phyloP scores from a whole-genome alignment of 1,140 invertebrate species.

The Gonioctena quinquepunctata region DNA sequence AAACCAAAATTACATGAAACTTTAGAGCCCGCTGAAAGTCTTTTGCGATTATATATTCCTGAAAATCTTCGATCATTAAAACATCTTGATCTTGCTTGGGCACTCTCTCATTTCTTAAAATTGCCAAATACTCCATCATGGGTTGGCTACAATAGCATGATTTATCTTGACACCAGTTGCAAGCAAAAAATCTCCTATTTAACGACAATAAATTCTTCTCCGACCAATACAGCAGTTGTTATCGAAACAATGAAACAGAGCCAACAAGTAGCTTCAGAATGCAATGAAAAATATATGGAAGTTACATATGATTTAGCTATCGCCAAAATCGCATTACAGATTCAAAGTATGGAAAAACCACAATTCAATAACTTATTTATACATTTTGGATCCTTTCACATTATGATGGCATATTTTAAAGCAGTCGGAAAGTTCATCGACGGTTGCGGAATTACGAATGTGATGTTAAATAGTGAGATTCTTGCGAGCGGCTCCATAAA shows the following conservation, averaged over 20 bases:
- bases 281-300: conserved; percentile 11
- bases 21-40: conserved; percentile 22
- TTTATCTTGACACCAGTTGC: neutral
- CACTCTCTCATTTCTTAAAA: conserved; percentile 14
- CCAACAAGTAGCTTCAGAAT: conserved; percentile 22
- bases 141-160: conserved; percentile 37
- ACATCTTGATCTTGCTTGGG: conserved; percentile 15
- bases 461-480: conserved; percentile 9
- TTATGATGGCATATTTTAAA: conserved; percentile 53
- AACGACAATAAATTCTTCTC: conserved; percentile 32
- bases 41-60: conserved; percentile 1
- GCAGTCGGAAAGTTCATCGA: conserved; percentile 51
- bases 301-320: conserved; percentile 54
- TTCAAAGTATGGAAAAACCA: conserved; percentile 43
- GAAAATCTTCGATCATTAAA: neutral
- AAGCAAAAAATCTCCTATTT: conserved; percentile 28
- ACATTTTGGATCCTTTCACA: conserved; percentile 51
- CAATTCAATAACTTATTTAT: conserved; percentile 46
- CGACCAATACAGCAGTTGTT: conserved; percentile 25
- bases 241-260: conserved; percentile 29
- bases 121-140: conserved; percentile 40
- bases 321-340: conserved; percentile 49
- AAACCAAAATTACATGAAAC: conserved; percentile 34
- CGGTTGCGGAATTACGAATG: conserved; percentile 40
- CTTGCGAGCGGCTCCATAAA: conserved; percentile 25